Evolutionary conservation across 2,888 invertebrate genomes (phyloP).

Genomic region (Bursaphelenchus okinawaensis): DNA sequence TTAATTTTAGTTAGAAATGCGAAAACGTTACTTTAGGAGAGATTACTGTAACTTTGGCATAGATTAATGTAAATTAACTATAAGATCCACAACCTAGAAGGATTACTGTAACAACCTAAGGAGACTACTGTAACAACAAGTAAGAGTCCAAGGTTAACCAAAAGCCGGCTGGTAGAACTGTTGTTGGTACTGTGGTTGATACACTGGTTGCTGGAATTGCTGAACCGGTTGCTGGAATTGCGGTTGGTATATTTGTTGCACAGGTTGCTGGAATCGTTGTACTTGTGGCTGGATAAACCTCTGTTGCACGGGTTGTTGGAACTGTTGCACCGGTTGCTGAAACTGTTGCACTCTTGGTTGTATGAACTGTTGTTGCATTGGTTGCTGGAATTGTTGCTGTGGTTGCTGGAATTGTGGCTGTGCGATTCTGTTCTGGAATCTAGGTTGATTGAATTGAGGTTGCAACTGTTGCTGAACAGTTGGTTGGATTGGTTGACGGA

Average conservation of each 20-base stretch:
- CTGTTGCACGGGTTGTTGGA: not conserved
- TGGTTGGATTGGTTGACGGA: not conserved
- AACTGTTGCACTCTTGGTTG: not conserved
- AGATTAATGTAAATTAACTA: too few species aligned
- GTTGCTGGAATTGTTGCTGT: not conserved
- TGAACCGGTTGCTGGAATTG: not conserved
- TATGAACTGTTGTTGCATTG: not conserved
- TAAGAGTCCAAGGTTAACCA: too few species aligned
- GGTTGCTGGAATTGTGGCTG: not conserved
- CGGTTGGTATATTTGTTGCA: not conserved
- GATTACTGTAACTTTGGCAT: too few species aligned
- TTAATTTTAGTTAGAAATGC: too few species aligned
- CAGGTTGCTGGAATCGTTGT: not conserved
- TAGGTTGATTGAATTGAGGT: not conserved
- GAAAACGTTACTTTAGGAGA: too few species aligned
- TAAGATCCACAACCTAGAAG: too few species aligned
- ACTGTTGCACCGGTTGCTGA: not conserved
- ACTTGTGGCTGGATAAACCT: not conserved
- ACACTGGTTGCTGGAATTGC: not conserved
- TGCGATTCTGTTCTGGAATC: too few species aligned
- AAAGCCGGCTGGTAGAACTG: not conserved
- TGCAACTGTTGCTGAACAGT: not conserved
- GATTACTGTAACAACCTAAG: too few species aligned
- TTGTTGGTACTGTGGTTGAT: not conserved
- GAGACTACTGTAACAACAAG: too few species aligned